These are phyloP conservation scores for Papilio polytes DNA, from an alignment of 1,140 invertebrate genomes.

Conservation along the genomic window DNA sequence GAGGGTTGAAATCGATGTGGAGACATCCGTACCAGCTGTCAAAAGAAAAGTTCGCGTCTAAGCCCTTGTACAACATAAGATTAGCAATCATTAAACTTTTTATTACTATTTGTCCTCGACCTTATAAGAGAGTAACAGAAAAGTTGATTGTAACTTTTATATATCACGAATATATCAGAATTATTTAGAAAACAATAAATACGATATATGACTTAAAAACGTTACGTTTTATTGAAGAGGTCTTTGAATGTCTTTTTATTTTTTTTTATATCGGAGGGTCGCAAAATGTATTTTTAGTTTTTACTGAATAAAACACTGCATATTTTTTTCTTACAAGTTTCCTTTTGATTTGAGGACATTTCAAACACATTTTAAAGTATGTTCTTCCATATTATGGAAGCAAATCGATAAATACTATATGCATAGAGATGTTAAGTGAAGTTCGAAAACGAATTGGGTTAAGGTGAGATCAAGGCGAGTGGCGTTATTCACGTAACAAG, in stretches of 20 bases:
- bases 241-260: too few relatives aligned
- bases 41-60: conserved; percentile 52
- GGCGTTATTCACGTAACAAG: conserved; percentile 47
- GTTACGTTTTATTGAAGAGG: too few relatives aligned
- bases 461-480: conserved; percentile 45
- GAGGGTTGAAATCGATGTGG: conserved; percentile 69
- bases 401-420: not conserved
- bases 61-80: conserved; percentile 66
- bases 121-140: conserved; percentile 44
- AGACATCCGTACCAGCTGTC: conserved; percentile 66
- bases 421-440: conserved; percentile 13
- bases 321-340: too few relatives aligned
- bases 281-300: too few relatives aligned
- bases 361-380: too few relatives aligned
- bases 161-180: not conserved
- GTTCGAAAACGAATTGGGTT: conserved; percentile 34
- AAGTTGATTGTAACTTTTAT: not conserved
- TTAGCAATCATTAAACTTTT: conserved; percentile 68
- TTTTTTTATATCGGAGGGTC: too few relatives aligned
- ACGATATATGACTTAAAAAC: too few relatives aligned
- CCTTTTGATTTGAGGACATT: too few relatives aligned
- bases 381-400: not conserved
- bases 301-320: too few relatives aligned
- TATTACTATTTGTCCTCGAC: conserved; percentile 64
- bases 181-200: too few relatives aligned